phyloP scores from a whole-genome alignment of 1,140 invertebrate species.

The Bombus terrestris region DNA sequence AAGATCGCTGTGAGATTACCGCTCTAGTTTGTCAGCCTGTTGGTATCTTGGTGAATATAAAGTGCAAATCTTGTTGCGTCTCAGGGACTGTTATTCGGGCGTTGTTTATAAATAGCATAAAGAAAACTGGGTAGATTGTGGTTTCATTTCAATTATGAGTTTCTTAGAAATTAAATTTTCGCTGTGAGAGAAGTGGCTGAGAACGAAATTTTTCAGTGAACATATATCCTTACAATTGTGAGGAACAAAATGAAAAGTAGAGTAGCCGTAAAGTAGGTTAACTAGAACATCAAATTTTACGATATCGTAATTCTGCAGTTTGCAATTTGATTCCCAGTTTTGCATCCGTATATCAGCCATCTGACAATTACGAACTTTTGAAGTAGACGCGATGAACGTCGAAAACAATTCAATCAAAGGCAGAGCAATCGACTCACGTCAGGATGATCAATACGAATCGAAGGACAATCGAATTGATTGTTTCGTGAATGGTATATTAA shows the following conservation, averaged over 20 bases:
- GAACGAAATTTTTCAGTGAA: neutral
- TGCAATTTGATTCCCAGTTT: neutral
- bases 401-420: neutral
- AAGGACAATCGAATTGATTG: constrained; percentile 25
- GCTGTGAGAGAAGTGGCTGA: neutral
- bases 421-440: neutral
- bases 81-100: neutral
- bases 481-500: neutral
- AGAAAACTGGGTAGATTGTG: neutral
- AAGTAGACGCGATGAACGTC: neutral
- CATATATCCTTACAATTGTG: neutral
- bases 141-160: neutral
- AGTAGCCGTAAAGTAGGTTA: neutral
- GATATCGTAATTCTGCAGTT: neutral
- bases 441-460: constrained; percentile 16
- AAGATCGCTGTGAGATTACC: neutral
- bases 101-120: neutral
- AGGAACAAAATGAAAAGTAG: neutral
- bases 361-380: neutral
- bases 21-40: neutral
- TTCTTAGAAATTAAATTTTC: neutral
- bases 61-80: neutral
- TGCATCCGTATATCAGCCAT: neutral
- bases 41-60: neutral
- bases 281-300: neutral